A percentile compares a stretch with the other conserved stretches of the same genome.
phyloP scores from a whole-genome alignment of 2,797 vertebrate genomes.

The Bryconaethiops microstoma region DNA sequence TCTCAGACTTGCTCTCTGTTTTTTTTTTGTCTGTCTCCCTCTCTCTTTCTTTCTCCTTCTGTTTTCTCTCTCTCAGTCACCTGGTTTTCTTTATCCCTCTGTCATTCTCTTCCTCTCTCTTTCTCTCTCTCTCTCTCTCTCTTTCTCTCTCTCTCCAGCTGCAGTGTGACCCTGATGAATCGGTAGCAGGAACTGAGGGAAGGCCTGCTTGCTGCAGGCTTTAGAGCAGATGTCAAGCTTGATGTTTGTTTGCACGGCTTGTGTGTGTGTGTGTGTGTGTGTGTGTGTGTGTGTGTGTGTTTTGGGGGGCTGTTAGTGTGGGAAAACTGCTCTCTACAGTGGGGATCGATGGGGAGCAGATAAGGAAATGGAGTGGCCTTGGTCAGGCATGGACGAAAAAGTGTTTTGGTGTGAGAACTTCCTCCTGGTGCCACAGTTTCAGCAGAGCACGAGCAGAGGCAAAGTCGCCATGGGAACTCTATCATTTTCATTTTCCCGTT shows the following conservation, averaged over 20 bases:
- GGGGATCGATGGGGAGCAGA: conserved; percentile 75
- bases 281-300: conserved; percentile 67
- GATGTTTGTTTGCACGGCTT: conserved; percentile 70
- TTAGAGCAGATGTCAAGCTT: conserved; percentile 64
- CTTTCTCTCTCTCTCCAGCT: conserved; percentile 3
- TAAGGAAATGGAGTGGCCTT: conserved; percentile 75
- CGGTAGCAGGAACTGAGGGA: conserved; percentile 32
- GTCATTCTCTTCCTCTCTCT: neutral
- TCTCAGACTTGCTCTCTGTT: neutral
- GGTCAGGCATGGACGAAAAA: conserved; percentile 66
- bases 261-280: conserved; percentile 34
- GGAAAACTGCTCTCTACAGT: conserved; percentile 70
- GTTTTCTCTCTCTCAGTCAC: neutral
- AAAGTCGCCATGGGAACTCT: conserved; percentile 50
- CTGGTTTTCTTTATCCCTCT: neutral
- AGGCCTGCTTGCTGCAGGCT: conserved; percentile 26
- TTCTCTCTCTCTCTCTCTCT: neutral
- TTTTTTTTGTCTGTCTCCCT: neutral
- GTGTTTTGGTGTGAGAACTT: conserved; percentile 72
- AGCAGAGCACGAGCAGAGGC: conserved; percentile 51
- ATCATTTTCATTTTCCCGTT: conserved; percentile 40
- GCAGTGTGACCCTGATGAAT: conserved; percentile 28
- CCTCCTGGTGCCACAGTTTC: conserved; percentile 55
- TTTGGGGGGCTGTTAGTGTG: conserved; percentile 71
- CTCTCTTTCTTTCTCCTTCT: neutral